phyloP scores from a whole-genome alignment of 2,113 vertebrate genomes.

The Campylorhamphus procurvoides region DNA sequence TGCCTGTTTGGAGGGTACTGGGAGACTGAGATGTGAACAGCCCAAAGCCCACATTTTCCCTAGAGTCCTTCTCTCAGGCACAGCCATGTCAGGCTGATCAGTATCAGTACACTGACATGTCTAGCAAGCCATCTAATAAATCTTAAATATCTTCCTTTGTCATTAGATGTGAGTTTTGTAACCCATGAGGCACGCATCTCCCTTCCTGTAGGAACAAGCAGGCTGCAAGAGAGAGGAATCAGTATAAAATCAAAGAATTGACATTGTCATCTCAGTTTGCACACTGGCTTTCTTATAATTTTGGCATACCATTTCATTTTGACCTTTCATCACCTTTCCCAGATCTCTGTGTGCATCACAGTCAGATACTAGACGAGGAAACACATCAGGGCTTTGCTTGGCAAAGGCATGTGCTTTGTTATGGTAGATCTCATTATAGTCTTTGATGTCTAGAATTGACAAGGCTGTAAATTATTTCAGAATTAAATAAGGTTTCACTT shows the following conservation, averaged over 20 bases:
- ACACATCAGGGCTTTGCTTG: neutral
- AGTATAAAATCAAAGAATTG: neutral
- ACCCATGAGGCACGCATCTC: accelerated
- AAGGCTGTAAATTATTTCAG: neutral
- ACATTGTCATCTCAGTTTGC: neutral
- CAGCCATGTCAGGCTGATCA: neutral
- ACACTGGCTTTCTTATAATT: neutral
- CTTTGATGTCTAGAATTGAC: neutral
- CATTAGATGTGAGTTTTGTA: neutral
- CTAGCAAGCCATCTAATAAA: neutral
- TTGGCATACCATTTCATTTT: neutral
- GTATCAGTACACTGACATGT: neutral
- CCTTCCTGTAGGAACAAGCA: neutral
- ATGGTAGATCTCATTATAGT: neutral
- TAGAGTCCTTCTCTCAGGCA: neutral
- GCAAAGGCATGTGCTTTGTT: neutral
- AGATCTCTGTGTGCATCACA: neutral
- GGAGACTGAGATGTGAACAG: neutral
- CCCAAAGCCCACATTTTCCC: neutral
- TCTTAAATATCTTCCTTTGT: neutral
- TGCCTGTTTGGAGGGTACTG: neutral
- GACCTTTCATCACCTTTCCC: neutral
- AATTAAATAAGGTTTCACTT: neutral
- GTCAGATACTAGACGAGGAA: neutral
- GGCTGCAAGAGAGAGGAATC: neutral